Percentiles rank a stretch among this genome's conserved stretches.
Evolutionary conservation across 1,140 invertebrate species (phyloP).

Genomic region (Radopholus similis): DNA sequence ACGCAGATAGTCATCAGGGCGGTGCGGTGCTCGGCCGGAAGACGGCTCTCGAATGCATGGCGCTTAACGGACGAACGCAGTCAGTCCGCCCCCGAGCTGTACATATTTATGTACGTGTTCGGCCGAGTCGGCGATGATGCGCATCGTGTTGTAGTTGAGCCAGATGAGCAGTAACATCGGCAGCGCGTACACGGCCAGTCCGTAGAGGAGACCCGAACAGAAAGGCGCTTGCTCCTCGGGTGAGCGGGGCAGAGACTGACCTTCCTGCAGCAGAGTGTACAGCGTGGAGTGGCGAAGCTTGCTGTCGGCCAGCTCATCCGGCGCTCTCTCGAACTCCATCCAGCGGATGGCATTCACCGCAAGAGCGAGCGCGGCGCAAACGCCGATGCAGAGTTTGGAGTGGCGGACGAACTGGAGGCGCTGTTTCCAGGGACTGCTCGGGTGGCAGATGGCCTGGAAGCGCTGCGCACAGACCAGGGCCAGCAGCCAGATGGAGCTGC

Average conservation of each 20-base stretch:
- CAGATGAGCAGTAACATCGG: slow-evolving; percentile 35
- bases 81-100: not conserved
- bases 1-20: slow-evolving; percentile 37
- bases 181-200: slow-evolving; percentile 33
- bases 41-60: slow-evolving; percentile 8
- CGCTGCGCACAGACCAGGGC: slow-evolving; percentile 41
- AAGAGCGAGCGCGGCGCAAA: slow-evolving; percentile 30
- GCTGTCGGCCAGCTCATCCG: slow-evolving; percentile 1
- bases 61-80: not conserved
- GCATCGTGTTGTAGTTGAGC: slow-evolving; percentile 38
- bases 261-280: slow-evolving; percentile 45
- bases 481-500: slow-evolving; percentile 39
- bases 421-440: slow-evolving; percentile 31
- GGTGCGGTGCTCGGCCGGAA: slow-evolving; percentile 39
- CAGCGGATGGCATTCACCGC: slow-evolving; percentile 35
- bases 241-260: not conserved
- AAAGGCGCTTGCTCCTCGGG: not conserved
- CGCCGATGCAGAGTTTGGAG: slow-evolving; percentile 33
- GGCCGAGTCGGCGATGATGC: slow-evolving; percentile 1
- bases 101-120: not conserved
- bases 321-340: slow-evolving; percentile 29
- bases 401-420: slow-evolving; percentile 23
- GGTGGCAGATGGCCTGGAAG: slow-evolving; percentile 42
- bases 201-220: slow-evolving; percentile 26
- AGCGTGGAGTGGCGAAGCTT: slow-evolving; percentile 25